These are phyloP conservation scores for Drosophila koepferae DNA, from an alignment of 2,888 invertebrate genomes.

Conservation along the genomic window DNA sequence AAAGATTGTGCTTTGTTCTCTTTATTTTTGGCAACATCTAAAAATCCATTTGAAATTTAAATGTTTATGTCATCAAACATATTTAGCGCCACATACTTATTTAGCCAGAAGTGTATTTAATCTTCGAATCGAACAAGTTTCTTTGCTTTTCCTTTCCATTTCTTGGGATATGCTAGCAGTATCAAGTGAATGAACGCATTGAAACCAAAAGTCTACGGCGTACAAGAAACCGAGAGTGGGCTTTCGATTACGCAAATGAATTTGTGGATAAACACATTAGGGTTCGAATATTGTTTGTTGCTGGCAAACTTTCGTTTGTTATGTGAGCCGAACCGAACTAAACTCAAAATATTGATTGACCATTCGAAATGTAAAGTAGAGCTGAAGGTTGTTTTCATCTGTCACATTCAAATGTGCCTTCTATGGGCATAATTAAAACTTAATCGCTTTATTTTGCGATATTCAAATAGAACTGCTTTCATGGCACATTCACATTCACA, in stretches of 20 bases:
- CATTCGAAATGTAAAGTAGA: slow-evolving; percentile 9
- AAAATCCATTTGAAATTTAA: background rate
- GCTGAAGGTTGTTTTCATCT: slow-evolving; percentile 32
- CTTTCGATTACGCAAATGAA: slow-evolving; percentile 65
- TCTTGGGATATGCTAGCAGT: background rate
- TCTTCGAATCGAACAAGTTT: background rate
- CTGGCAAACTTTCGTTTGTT: slow-evolving; percentile 61
- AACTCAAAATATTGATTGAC: slow-evolving; percentile 54
- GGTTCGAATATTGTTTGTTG: slow-evolving; percentile 52
- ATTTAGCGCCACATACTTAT: background rate
- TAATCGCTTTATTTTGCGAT: slow-evolving; percentile 37
- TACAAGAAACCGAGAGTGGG: slow-evolving; percentile 61
- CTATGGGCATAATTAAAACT: slow-evolving; percentile 38
- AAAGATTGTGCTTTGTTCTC: no score
- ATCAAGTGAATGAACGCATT: slow-evolving; percentile 71
- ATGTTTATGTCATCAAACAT: no score
- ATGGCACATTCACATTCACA: slow-evolving; percentile 34
- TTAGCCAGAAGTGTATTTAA: background rate
- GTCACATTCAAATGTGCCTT: slow-evolving; percentile 5
- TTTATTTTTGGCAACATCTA: no score
- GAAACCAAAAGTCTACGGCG: slow-evolving; percentile 67
- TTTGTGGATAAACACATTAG: slow-evolving; percentile 72
- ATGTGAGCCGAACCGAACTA: slow-evolving; percentile 9
- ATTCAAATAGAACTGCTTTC: slow-evolving; percentile 57
- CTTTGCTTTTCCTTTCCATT: background rate